A percentile compares a stretch with the other conserved stretches of the same genome.
Conservation (phyloP, 2,888 invertebrate genomes). For the Acrocyrtus sp. region DNA sequence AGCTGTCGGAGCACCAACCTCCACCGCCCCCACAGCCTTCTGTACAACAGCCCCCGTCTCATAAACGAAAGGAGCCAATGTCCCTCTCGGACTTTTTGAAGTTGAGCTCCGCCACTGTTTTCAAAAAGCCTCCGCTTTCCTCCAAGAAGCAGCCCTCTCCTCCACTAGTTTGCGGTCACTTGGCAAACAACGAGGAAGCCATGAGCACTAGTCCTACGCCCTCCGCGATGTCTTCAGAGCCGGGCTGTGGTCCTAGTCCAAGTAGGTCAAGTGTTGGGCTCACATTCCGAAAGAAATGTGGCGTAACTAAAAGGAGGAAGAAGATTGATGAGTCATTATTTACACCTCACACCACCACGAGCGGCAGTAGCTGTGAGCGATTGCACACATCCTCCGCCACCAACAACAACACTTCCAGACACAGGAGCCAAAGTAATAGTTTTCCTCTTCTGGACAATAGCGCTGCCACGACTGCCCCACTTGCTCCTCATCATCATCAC, state of each 20-base stretch:
- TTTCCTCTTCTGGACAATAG: conserved; percentile 1
- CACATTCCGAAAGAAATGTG: conserved; percentile 41
- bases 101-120: conserved; percentile 15
- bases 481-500: not conserved
- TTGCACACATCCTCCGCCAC: not conserved
- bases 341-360: conserved; percentile 11
- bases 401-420: conserved; percentile 2
- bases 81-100: conserved; percentile 38
- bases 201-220: conserved; percentile 19
- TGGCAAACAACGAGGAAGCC: not conserved
- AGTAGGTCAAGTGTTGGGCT: conserved; percentile 22
- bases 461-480: not conserved
- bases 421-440: not conserved
- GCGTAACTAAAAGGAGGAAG: conserved; percentile 32
- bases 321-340: conserved; percentile 48
- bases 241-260: not conserved
- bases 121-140: conserved; percentile 13
- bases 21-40: not conserved
- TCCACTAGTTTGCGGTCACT: not conserved
- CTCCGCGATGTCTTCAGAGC: conserved; percentile 5
- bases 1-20: not conserved
- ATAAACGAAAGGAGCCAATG: conserved; percentile 18
- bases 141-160: not conserved
- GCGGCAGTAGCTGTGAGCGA: not conserved
- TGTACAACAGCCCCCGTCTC: not conserved